These are phyloP conservation scores for Papilio polyxenes DNA, from an alignment of 1,140 invertebrate genomes.

Conservation along the genomic window DNA sequence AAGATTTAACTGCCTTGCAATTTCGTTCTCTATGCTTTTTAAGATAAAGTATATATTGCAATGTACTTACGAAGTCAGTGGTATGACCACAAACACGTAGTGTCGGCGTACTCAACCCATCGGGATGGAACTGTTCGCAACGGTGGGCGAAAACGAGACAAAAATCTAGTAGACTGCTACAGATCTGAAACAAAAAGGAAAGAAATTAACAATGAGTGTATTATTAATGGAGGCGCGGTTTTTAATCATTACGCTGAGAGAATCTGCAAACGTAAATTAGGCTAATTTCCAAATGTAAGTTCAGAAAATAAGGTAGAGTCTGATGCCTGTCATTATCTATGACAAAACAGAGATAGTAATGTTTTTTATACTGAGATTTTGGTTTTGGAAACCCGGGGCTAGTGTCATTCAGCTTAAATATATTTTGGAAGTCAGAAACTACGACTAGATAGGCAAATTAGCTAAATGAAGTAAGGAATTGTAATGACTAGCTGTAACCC, in stretches of 20 bases:
- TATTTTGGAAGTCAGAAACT: no score
- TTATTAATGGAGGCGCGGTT: background rate
- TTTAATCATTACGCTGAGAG: background rate
- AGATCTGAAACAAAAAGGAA: conserved; percentile 66
- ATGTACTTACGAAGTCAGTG: conserved; percentile 74
- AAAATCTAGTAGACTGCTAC: conserved; percentile 64
- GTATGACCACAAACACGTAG: conserved; percentile 73
- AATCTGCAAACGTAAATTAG: background rate
- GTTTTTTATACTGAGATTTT: no score
- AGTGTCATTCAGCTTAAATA: no score
- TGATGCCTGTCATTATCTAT: no score
- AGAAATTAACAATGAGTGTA: background rate
- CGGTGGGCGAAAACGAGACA: conserved; percentile 61
- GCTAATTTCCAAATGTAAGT: background rate
- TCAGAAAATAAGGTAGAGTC: no score
- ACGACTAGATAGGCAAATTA: no score
- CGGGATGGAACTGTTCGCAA: conserved; percentile 64
- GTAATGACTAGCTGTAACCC: no score
- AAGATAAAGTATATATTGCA: background rate
- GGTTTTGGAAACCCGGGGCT: no score
- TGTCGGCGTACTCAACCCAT: conserved; percentile 78
- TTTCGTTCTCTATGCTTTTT: background rate
- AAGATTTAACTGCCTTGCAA: background rate
- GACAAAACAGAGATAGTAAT: no score
- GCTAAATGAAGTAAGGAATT: no score